Conservation (phyloP, 2,113 vertebrate species). For the Chauna torquata region DNA sequence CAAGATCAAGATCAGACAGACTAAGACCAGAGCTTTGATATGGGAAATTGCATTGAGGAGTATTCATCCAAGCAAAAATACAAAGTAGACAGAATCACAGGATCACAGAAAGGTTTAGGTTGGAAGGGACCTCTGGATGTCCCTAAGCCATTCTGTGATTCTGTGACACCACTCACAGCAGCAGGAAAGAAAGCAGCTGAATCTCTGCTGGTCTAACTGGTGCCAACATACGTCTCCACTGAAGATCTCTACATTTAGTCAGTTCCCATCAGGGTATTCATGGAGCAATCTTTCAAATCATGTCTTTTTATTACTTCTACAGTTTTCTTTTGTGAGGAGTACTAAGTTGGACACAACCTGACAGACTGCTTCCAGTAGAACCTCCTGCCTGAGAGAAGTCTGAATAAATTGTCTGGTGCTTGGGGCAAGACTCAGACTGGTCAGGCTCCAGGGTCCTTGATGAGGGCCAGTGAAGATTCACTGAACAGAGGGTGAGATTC, state of each 20-base stretch:
- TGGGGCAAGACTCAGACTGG: neutral
- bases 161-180: neutral
- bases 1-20: neutral
- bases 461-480: neutral
- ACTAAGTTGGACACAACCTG: neutral
- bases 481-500: neutral
- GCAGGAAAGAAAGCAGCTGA: neutral
- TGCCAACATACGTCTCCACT: neutral
- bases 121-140: neutral
- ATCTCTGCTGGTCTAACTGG: neutral
- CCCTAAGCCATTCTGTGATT: neutral
- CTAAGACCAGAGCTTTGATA: neutral
- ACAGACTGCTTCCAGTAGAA: neutral
- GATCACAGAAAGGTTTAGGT: neutral
- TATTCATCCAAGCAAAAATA: neutral
- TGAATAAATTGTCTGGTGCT: neutral
- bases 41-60: neutral
- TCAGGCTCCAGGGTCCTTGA: fast-evolving
- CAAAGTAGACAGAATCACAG: neutral
- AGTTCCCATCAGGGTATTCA: no score
- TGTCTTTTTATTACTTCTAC: neutral
- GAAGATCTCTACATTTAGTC: neutral
- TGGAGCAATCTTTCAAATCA: neutral
- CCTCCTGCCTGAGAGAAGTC: neutral
- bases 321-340: neutral